These are phyloP conservation scores for Miichthys miiuy DNA, from an alignment of 2,797 vertebrate genomes.

Conservation along the genomic window DNA sequence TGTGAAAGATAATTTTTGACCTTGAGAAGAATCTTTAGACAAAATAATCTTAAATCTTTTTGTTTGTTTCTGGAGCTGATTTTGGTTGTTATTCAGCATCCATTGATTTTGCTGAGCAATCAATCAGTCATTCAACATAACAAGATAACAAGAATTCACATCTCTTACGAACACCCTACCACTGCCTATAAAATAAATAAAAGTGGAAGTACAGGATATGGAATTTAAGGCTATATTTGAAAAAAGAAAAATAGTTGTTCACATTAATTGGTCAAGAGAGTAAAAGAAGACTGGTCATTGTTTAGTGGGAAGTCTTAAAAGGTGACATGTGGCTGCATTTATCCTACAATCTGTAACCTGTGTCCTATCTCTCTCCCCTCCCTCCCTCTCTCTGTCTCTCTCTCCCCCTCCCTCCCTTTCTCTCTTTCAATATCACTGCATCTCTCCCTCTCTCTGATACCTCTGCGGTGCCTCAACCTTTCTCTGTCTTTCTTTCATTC, in stretches of 20 bases:
- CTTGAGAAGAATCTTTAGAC: slow-evolving; percentile 2
- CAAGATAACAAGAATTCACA: not conserved
- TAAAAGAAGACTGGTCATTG: not conserved
- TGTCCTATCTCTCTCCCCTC: slow-evolving; percentile 27
- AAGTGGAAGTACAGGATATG: not conserved
- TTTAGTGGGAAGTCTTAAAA: not conserved
- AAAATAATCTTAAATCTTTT: not conserved
- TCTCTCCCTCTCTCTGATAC: slow-evolving; percentile 23
- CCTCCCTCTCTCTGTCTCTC: not conserved
- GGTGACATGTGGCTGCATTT: not conserved
- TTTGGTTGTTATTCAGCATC: not conserved
- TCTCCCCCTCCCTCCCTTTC: slow-evolving; percentile 4
- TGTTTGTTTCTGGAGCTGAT: not conserved
- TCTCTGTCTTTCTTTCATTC: slow-evolving; percentile 41
- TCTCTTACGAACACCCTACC: not conserved
- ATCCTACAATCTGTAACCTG: not conserved
- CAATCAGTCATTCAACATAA: not conserved
- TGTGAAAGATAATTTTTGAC: not conserved
- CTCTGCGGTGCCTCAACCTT: slow-evolving; percentile 38
- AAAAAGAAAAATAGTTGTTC: not conserved
- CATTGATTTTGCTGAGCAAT: slow-evolving; percentile 28
- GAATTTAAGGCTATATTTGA: not conserved
- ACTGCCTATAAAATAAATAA: not conserved
- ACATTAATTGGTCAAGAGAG: not conserved
- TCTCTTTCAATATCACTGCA: slow-evolving; percentile 5